phyloP scores from a whole-genome alignment of 2,113 vertebrate genomes.

The Mungos mungo region DNA sequence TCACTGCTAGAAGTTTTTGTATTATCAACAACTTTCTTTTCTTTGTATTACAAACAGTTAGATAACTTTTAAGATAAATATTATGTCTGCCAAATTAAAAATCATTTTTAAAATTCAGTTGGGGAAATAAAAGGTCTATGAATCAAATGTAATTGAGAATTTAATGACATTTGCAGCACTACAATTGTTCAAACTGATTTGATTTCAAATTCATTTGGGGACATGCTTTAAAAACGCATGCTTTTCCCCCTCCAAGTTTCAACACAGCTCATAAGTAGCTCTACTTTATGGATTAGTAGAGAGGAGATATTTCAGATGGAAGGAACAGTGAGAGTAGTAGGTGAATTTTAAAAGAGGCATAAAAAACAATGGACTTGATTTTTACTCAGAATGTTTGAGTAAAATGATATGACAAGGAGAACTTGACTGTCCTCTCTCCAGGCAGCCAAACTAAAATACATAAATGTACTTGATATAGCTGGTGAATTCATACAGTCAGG shows the following conservation, averaged over 20 bases:
- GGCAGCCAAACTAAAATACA: background rate
- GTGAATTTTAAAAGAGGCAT: background rate
- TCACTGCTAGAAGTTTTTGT: background rate
- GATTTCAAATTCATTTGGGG: constrained; percentile 52
- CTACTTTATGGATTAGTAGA: background rate
- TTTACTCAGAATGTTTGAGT: background rate
- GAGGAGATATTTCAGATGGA: background rate
- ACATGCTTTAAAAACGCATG: constrained; percentile 15
- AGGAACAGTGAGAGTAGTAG: background rate
- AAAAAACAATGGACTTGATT: constrained; percentile 15
- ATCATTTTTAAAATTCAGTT: constrained; percentile 48
- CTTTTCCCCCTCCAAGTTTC: background rate
- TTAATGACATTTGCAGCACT: constrained; percentile 3
- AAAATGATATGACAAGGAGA: background rate
- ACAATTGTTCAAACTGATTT: constrained; percentile 41
- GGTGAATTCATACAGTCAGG: background rate
- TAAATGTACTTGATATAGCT: background rate
- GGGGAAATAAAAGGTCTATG: constrained; percentile 65
- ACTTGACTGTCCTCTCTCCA: background rate
- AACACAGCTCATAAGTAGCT: background rate
- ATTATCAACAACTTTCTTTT: background rate
- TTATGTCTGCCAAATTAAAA: constrained; percentile 68
- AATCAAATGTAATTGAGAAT: constrained; percentile 44
- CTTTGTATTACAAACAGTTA: constrained; percentile 45
- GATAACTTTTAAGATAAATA: constrained; percentile 65